Percentiles rank a stretch among this genome's conserved stretches.
phyloP scores from a whole-genome alignment of 2,797 vertebrate species.

The Bradypus variegatus region DNA sequence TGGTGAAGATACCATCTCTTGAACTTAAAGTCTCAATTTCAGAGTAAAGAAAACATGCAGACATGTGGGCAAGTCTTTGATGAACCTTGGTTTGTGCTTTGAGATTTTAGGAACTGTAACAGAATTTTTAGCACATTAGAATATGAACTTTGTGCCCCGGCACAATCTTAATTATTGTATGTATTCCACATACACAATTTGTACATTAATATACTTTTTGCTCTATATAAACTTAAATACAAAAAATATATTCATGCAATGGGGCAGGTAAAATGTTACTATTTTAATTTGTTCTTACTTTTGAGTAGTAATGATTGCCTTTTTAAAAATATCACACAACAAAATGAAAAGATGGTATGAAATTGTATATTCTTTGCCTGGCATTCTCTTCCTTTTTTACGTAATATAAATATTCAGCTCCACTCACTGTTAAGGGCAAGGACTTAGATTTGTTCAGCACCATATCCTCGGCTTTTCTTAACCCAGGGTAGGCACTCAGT shows the following conservation, averaged over 20 bases:
- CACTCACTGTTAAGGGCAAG: accelerated
- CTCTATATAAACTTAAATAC: neutral
- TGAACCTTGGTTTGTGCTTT: neutral
- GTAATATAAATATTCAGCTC: neutral
- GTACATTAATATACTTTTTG: neutral
- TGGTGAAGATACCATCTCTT: neutral
- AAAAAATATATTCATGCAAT: neutral
- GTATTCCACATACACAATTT: neutral
- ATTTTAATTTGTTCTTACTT: neutral
- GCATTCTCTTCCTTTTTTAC: neutral
- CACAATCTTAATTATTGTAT: neutral
- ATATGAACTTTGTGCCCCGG: neutral
- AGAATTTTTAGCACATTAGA: neutral
- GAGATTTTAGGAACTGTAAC: neutral
- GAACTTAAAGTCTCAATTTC: neutral
- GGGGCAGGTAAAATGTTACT: neutral
- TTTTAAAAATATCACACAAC: neutral
- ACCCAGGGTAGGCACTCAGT: neutral
- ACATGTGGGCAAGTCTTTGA: neutral
- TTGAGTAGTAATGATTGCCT: neutral
- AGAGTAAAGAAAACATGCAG: neutral
- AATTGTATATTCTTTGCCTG: neutral
- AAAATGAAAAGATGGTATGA: neutral
- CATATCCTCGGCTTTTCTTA: neutral
- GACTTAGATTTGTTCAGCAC: neutral